Base-by-base conservation (phyloP, 1,140 invertebrate genomes). In the Lordiphosa clarofinis region DNA sequence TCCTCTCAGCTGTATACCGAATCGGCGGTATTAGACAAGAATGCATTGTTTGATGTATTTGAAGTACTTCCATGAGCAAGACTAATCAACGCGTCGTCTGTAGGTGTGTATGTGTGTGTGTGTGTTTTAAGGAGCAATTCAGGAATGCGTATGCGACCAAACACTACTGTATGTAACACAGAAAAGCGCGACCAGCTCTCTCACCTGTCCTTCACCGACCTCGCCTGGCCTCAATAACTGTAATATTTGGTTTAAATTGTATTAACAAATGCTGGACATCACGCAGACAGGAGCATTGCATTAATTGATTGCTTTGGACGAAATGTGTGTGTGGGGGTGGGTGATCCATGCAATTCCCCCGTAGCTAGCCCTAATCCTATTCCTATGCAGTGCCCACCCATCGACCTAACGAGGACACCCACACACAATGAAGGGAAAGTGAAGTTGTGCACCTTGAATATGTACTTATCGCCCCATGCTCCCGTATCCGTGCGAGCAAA, bases 201-300 rank as follows among this genome's bases (percentile, higher is more conserved):
- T 88, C 93, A 94, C 94, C 93, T 94, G 94, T 90, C 90, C 90
- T 90, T 94, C 94, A 88, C 93, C 91, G 89, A 94, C 92, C 90
- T 95, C 94, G 90, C 94, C 94, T 89, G 94, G 94, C 89, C 94
- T 93, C 90, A 94, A 93, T 91, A 89, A 86, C 89, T 89, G 89
- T 91, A 92, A 92, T 70, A 67, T 82, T 58, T 42, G 67, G 55
- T 63, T 50, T 60, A 61, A 76, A 50, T 74, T 46, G 10, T 67
- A 75, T 72, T 81, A 58, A 67, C 24, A 28, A 66, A 56, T 53
- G 37, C 56, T 50, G 12, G 15, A 39, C 19, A 65, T 66, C 39
- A 44, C 47, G 13, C 33, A 49, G 10, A 35, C 33, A 33, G 15
- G 43, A 31, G 24, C 43, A 46, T 28, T 28, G 24, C 24, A 28